These are phyloP conservation scores for Orthonychiurus folsomi DNA, from an alignment of 2,888 invertebrate genomes.

Conservation along the genomic window DNA sequence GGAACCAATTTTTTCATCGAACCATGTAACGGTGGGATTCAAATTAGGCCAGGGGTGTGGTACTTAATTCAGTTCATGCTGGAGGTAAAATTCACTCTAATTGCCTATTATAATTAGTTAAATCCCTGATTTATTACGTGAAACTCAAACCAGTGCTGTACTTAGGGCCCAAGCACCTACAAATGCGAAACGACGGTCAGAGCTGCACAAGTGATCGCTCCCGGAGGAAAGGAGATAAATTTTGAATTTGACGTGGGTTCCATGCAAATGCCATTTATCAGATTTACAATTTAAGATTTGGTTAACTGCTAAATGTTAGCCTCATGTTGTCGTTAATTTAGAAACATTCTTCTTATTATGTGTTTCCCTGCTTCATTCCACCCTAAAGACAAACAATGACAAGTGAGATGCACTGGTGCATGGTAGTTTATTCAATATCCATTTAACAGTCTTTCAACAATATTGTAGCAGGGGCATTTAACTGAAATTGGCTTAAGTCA, in stretches of 20 bases:
- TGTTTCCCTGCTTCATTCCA: no score
- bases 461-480: no score
- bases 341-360: no score
- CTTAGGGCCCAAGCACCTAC: neutral
- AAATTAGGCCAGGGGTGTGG: neutral
- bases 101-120: neutral
- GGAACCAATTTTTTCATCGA: neutral
- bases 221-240: neutral
- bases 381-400: no score
- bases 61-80: neutral
- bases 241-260: constrained; percentile 2
- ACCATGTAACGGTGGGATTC: neutral
- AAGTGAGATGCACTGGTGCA: no score
- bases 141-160: neutral
- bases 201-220: neutral
- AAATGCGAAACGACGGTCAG: neutral
- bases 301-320: no score
- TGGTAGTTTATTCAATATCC: no score
- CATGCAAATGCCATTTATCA: neutral
- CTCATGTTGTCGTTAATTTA: neutral
- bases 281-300: constrained; percentile 3
- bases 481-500: no score
- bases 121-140: neutral
- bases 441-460: no score
- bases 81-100: neutral